Evolutionary conservation across 2,113 vertebrate genomes (phyloP), one percentile per base, ranked within the genome.

Genomic region (Tachysurus fulvidraco): DNA sequence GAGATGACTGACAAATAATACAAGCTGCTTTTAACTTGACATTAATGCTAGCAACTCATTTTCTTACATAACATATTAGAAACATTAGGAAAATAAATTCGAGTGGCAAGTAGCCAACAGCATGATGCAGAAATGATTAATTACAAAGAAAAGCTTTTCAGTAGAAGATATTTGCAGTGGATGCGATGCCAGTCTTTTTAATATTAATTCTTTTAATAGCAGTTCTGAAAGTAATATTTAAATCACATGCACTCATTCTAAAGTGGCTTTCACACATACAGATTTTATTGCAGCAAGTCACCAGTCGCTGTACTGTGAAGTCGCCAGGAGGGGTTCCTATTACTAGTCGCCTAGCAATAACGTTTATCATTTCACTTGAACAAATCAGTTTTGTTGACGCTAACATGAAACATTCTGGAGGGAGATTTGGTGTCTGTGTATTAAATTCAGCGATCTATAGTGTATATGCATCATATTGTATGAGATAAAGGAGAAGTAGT

Each of bases 1-100:
- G 80, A 54, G 14, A 67, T 67, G 44, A 78, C 81, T 67, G 86
- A 77, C 71, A 83, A 83, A 87, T 54, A 65, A 52, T 36, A 46
- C 23, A 54, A 67, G 81, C 80, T 83, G 59, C 73, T 74, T 83
- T 87, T 62, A 76, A 64, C 28, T 50, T 36, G 21, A 12, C 81
- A 21, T 44, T 83, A 54, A 83, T 77, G 9, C 36, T 65, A 78
- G 36, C 19, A 52, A 55, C 23, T 44, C 6, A 41, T 41, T 83
- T 67, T 19, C 71, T 83, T 76, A 65, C n/a, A 71, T 60, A 71
- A 73, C 65, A 30, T 44, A 23, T 44, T 59, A 41, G n/a, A 11
- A 64, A 86, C 8, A 44, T 44, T 9, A 59, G 25, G 77, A 81
- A 12, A 69, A 81, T 71, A 50, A 28, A 23, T 80, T 80, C 78